Evolutionary conservation across 2,888 invertebrate genomes (phyloP).

Genomic region (Anthrax anthrax): DNA sequence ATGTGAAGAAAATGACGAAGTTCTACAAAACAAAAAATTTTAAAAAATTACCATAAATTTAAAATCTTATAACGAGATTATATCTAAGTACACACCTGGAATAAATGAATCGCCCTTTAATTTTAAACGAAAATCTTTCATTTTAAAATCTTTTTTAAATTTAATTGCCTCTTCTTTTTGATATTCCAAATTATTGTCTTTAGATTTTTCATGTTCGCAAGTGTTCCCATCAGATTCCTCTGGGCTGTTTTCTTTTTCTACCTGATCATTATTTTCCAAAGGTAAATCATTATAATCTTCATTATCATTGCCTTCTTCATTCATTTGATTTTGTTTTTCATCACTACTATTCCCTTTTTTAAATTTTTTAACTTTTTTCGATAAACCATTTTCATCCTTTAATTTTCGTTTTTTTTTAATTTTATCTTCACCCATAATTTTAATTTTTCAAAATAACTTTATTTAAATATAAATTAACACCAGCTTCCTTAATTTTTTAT

Average conservation of each 20-base stretch:
- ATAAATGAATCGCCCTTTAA: conserved; percentile 40
- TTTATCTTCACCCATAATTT: too few relatives aligned
- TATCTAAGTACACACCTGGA: conserved; percentile 34
- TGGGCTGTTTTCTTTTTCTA: too few relatives aligned
- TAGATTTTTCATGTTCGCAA: too few relatives aligned
- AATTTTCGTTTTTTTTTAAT: background rate
- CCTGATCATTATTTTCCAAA: conserved; percentile 11
- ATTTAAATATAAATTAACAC: too few relatives aligned
- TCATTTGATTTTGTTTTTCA: background rate
- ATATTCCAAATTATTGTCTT: too few relatives aligned
- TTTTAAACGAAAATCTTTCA: conserved; percentile 44
- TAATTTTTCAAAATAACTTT: too few relatives aligned
- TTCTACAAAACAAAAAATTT: conserved; percentile 31
- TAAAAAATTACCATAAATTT: background rate
- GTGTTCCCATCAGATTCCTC: too few relatives aligned
- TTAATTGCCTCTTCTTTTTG: conserved; percentile 16
- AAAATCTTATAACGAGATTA: background rate
- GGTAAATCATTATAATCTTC: too few relatives aligned
- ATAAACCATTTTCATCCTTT: background rate
- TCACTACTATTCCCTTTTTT: background rate
- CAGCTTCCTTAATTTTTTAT: too few relatives aligned
- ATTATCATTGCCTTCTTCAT: background rate
- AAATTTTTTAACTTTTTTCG: background rate
- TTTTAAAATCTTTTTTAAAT: conserved; percentile 37
- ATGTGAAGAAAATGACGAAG: conserved; percentile 47